phyloP scores from a whole-genome alignment of 2,113 vertebrate species.

The Lota lota region DNA sequence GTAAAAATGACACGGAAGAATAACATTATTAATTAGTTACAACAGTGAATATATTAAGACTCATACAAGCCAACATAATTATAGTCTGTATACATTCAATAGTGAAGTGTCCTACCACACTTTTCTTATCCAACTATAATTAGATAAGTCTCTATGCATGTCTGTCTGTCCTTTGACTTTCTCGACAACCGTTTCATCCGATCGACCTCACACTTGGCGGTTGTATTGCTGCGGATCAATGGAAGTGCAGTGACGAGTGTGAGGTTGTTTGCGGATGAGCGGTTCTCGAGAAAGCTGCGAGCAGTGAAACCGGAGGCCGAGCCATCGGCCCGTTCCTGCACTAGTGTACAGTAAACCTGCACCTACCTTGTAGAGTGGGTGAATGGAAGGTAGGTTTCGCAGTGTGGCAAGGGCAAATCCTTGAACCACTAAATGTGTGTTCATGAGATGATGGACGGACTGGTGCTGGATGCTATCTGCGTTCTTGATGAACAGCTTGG shows the following conservation, averaged over 20 bases:
- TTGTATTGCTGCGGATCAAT: too few species aligned
- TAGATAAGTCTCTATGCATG: too few species aligned
- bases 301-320: too few species aligned
- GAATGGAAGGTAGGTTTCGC: constrained; percentile 58
- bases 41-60: not conserved
- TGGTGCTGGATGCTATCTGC: constrained; percentile 61
- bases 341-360: not conserved
- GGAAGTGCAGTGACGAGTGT: too few species aligned
- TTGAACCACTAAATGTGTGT: constrained; percentile 64
- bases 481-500: constrained; percentile 63
- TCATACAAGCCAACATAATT: not conserved
- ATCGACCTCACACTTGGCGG: too few species aligned
- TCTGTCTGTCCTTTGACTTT: too few species aligned
- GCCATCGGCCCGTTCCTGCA: too few species aligned
- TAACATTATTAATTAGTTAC: not conserved
- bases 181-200: not conserved
- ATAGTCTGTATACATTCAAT: not conserved
- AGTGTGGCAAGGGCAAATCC: constrained; percentile 61
- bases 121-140: not conserved
- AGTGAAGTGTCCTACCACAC: not conserved
- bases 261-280: too few species aligned
- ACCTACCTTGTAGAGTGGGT: constrained; percentile 65
- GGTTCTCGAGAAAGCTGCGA: too few species aligned
- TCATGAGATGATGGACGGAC: constrained; percentile 57
- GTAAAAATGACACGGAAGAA: not conserved